Evolutionary conservation across 1,140 invertebrate species (phyloP), one percentile per base, ranked within the genome.

Genomic region (Yoshiicerus persimilis): DNA sequence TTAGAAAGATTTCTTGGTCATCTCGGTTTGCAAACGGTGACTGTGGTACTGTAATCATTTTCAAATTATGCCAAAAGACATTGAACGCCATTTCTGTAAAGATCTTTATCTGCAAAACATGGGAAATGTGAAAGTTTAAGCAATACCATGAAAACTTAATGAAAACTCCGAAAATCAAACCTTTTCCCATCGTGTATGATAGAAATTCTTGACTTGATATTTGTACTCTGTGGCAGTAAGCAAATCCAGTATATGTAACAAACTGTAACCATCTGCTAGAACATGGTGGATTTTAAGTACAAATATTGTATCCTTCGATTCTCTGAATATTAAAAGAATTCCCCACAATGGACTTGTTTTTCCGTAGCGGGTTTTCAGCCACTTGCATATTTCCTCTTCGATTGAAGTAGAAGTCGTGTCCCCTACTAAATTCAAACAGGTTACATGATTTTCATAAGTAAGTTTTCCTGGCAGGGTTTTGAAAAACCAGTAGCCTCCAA

Each of bases 281-380:
- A 36, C 83, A 47, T 89, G 88, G 39, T 89, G 86, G 2, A 89
- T 70, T 86, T 86, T 87, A 27, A 89, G 47, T 8, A 47, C 86
- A 56, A 88, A 30, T 0, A 84, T 70, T 5, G 41, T 80, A 20
- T 86, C 13, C 20, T 16, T 20, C 3, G 9, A 16, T 9, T 34
- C 62, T 25, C 23, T 32, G 10, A 20, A 23, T 25, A 89, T 75
- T 4, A 89, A 8, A 34, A 85, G 38, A 8, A 89, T 27, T 84
- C 87, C 86, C 88, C 88, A 89, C 32, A 39, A 34, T 4, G 87
- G 87, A 36, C 5, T 34, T 10, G 23, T 62, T 30, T 84, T 39
- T 25, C 56, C 62, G 23, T 64, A 87, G 8, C n/a, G 5, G 11
- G 9, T 5, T 4, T 62, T 30, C 20, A 87, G 16, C 77, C 75